Base-by-base conservation (phyloP, 2,797 vertebrate species). In the Acanthurus lineatus region DNA sequence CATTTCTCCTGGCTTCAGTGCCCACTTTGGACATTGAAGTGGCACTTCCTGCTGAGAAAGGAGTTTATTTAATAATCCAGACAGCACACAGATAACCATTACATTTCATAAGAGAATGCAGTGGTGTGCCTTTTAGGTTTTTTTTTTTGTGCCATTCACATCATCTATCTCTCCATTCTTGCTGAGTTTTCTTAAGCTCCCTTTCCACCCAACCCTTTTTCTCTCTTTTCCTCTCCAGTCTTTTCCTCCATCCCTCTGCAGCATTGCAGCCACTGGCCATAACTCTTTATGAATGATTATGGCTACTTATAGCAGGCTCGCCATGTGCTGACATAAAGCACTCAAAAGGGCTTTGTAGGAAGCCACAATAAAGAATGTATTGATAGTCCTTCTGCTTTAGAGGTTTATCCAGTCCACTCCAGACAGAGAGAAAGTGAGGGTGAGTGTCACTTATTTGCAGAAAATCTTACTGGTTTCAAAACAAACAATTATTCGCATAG, bases 231-330 rank as follows among this genome's bases (percentile, higher is more conserved):
- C 77, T 47, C 58, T 35, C 54, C 54, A 40, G 4, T 60, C 35
- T 58, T 72, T 80, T 52, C 20, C 56, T 20, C 69, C 47, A 28
- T 57, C 51, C 74, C 76, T 66, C 82, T 73, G 61, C 65, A 72
- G 51, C 6, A 12, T 22, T 75, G 76, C 73, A 77, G 72, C 59
- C 68, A 76, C 69, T 12, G 73, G 59, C 87, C 66, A 84, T 89
- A 88, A 88, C 73, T 83, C 84, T 90, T 83, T 79, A 81, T 90
- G 84, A 92, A 83, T 91, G 86, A 90, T 88, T 84, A 88, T 48
- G 61, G 77, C 85, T 89, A 86, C 89, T 92, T 84, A 92, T 82
- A 81, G 87, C 81, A 73, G 69, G 66, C 82, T 79, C 38, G 42
- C 74, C 22, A 45, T 76, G 85, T 74, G 85, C 64, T 44, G 76